Evolutionary conservation across 2,888 invertebrate genomes (phyloP).

Genomic region (Glomeris marginata): DNA sequence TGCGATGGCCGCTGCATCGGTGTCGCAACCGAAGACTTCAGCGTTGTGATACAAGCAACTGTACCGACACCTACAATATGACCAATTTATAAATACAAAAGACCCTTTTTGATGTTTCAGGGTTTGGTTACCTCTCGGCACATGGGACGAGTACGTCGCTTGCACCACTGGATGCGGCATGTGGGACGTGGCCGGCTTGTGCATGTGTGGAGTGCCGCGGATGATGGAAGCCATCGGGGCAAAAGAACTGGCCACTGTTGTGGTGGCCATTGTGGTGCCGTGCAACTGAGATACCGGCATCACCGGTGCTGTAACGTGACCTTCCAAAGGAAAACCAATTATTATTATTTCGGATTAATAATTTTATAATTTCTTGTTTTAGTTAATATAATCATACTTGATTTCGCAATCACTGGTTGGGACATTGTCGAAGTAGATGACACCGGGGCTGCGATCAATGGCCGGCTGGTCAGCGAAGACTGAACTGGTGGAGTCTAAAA

Average conservation of each 20-base stretch:
- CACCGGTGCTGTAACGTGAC: background rate
- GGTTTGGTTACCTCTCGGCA: slow-evolving; percentile 4
- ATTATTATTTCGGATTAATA: background rate
- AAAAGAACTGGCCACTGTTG: background rate
- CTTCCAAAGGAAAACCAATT: background rate
- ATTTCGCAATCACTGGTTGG: background rate
- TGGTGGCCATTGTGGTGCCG: too few species aligned
- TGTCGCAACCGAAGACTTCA: slow-evolving; percentile 42
- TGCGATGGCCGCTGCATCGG: slow-evolving; percentile 11
- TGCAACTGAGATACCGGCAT: background rate
- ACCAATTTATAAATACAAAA: too few species aligned
- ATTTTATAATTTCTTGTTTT: background rate
- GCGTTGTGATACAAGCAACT: slow-evolving; percentile 55
- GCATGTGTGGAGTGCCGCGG: slow-evolving; percentile 3
- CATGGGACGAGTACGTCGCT: slow-evolving; percentile 8
- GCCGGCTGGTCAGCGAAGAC: too few species aligned
- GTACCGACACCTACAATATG: slow-evolving; percentile 45
- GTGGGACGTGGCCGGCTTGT: background rate
- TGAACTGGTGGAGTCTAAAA: too few species aligned
- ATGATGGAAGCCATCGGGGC: slow-evolving; percentile 10
- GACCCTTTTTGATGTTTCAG: background rate
- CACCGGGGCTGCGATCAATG: background rate
- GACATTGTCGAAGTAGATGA: background rate
- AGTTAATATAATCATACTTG: background rate
- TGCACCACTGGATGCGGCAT: slow-evolving; percentile 3